Evolutionary conservation across 2,113 vertebrate species (phyloP).

Genomic region (Rhinoptilus africanus): DNA sequence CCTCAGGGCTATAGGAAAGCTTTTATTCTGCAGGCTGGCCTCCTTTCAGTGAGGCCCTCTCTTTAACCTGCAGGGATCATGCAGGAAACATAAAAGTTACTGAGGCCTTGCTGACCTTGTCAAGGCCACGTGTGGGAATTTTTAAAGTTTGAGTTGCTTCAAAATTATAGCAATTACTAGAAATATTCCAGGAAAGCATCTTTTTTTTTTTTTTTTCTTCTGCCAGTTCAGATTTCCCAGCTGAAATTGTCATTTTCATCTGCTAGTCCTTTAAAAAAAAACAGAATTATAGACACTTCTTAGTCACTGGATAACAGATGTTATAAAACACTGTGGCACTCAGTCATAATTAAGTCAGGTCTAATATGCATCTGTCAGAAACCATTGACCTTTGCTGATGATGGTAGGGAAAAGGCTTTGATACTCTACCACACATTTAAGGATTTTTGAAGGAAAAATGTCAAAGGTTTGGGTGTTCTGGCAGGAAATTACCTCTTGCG

Average conservation of each 20-base stretch:
- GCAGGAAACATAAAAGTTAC: conserved; percentile 73
- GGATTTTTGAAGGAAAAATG: conserved; percentile 79
- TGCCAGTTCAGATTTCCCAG: conserved; percentile 54
- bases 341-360: conserved; percentile 62
- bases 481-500: conserved; percentile 72
- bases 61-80: conserved; percentile 72
- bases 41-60: conserved; percentile 50
- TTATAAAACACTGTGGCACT: conserved; percentile 44
- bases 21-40: conserved; percentile 64
- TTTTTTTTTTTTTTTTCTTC: background rate
- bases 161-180: conserved; percentile 93
- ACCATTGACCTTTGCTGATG: conserved; percentile 71
- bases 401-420: conserved; percentile 73
- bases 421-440: conserved; percentile 66
- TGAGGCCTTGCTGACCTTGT: conserved; percentile 79
- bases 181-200: conserved; percentile 80
- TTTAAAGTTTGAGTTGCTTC: conserved; percentile 85
- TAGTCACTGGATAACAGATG: conserved; percentile 70
- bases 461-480: conserved; percentile 78
- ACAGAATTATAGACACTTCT: conserved; percentile 43
- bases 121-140: conserved; percentile 91
- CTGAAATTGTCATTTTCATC: conserved; percentile 76
- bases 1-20: conserved; percentile 50
- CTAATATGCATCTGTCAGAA: conserved; percentile 80
- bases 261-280: conserved; percentile 60